phyloP scores from a whole-genome alignment of 2,888 invertebrate species.

The Drosophila falleni region DNA sequence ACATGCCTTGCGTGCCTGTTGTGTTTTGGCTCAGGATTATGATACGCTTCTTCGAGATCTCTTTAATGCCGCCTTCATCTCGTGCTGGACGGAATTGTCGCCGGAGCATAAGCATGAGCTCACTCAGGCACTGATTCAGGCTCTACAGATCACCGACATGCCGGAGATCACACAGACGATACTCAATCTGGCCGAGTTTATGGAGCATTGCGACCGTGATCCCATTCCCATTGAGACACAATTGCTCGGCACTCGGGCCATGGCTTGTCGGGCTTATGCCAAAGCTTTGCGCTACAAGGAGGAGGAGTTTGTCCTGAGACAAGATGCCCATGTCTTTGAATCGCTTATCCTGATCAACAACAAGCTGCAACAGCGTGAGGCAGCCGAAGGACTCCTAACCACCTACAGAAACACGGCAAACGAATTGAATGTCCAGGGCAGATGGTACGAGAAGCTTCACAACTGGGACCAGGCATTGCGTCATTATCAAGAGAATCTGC shows the following conservation, averaged over 20 bases:
- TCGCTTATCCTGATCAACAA: conserved; percentile 98
- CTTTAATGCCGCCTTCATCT: conserved; percentile 99
- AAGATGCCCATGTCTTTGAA: conserved; percentile 95
- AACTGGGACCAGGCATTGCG: conserved; percentile 98
- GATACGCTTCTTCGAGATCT: conserved; percentile 97
- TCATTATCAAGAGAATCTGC: conserved; percentile 92
- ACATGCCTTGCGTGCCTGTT: conserved; percentile 96
- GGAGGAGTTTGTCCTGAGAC: conserved; percentile 95
- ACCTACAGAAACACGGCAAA: conserved; percentile 90
- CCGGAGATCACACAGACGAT: conserved; percentile 98
- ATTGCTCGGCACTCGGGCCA: conserved; percentile 95
- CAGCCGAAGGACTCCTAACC: conserved; percentile 97
- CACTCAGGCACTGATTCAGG: conserved; percentile 94
- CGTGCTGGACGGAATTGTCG: conserved; percentile 98
- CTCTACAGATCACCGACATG: conserved; percentile 95
- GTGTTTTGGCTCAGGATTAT: conserved; percentile 96
- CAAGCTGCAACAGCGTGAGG: conserved; percentile 98
- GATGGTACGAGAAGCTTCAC: conserved; percentile 99
- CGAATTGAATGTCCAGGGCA: conserved; percentile 89
- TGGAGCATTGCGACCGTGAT: conserved; percentile 99
- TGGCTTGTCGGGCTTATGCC: conserved; percentile 94
- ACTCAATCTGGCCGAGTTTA: conserved; percentile 98
- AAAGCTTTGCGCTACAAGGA: conserved; percentile 91
- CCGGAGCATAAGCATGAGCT: conserved; percentile 92
- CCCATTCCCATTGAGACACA: conserved; percentile 95